These are phyloP conservation scores for Leptopilina clavipes DNA, from an alignment of 1,140 invertebrate genomes.

Conservation along the genomic window DNA sequence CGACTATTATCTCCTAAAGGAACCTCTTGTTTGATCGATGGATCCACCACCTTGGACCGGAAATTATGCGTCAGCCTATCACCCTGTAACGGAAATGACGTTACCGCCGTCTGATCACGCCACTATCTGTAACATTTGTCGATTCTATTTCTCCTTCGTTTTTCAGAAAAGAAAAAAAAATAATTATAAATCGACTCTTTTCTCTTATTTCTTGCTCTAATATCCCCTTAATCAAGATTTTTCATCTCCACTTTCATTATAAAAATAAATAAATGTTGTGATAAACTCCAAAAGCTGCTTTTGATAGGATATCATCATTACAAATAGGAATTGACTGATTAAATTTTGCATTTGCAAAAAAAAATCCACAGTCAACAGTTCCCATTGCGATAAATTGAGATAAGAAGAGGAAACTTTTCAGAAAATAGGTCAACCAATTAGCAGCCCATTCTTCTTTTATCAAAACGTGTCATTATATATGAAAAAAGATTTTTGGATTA, in stretches of 20 bases:
- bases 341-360: background rate
- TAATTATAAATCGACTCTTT: slow-evolving; percentile 10
- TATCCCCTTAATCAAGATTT: background rate
- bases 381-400: background rate
- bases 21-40: slow-evolving; percentile 73
- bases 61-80: slow-evolving; percentile 76
- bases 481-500: no score
- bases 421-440: slow-evolving; percentile 1
- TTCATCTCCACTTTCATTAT: background rate
- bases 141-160: slow-evolving; percentile 55
- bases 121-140: slow-evolving; percentile 69
- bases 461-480: no score
- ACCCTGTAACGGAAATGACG: slow-evolving; percentile 67
- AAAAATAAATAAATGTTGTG: background rate
- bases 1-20: slow-evolving; percentile 59
- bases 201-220: slow-evolving; percentile 35
- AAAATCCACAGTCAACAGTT: background rate
- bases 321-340: background rate
- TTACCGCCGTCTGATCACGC: slow-evolving; percentile 67
- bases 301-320: background rate
- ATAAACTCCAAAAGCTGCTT: background rate
- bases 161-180: no score
- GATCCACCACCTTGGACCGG: slow-evolving; percentile 67
- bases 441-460: no score
- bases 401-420: slow-evolving; percentile 20